Evolutionary conservation across 2,888 invertebrate genomes (phyloP).

Genomic region (Salticus scenicus): DNA sequence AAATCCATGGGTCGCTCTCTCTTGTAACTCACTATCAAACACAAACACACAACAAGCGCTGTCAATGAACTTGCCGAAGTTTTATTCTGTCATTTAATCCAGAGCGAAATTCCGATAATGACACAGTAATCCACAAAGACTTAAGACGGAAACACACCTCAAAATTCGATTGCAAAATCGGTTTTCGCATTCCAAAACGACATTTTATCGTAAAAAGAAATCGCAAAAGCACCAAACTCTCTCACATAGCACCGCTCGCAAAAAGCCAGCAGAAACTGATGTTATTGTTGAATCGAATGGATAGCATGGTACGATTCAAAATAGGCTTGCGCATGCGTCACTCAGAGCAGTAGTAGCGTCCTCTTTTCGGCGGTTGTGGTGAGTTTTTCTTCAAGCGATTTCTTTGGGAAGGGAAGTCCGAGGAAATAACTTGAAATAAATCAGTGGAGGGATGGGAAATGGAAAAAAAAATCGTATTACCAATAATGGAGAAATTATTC

Average conservation of each 20-base stretch:
- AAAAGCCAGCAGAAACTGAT: constrained; percentile 18
- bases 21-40: neutral
- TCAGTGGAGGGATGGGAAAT: too few species aligned
- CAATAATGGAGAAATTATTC: too few species aligned
- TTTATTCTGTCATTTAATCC: constrained; percentile 39
- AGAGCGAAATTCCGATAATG: neutral
- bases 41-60: constrained; percentile 12
- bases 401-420: too few species aligned
- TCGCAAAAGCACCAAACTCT: neutral
- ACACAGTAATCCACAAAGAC: constrained; percentile 30
- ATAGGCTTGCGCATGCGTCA: constrained; percentile 48
- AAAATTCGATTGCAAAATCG: neutral
- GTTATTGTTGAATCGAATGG: constrained; percentile 43
- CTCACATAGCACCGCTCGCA: neutral
- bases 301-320: constrained; percentile 50
- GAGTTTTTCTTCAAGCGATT: neutral
- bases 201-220: neutral
- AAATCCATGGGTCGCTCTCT: constrained; percentile 47
- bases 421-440: neutral
- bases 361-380: constrained; percentile 39
- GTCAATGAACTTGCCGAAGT: constrained; percentile 30
- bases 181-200: neutral
- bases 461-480: too few species aligned
- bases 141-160: neutral
- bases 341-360: constrained; percentile 42